Evolutionary conservation across 2,797 vertebrate species (phyloP).

Genomic region (Petrocephalus sullivani): DNA sequence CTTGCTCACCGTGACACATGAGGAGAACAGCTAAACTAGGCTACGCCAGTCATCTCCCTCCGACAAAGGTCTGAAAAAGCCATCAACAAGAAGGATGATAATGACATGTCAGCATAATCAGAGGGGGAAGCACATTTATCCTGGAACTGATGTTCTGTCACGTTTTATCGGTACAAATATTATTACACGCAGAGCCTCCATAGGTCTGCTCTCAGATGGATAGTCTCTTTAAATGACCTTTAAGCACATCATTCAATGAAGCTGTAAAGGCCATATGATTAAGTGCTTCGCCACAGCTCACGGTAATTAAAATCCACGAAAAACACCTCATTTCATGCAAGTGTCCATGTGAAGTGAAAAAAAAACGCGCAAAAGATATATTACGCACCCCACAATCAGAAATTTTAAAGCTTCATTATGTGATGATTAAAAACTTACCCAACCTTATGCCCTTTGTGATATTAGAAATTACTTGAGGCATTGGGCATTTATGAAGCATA

Average conservation of each 20-base stretch:
- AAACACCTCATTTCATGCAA: not conserved
- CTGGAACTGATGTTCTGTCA: constrained; percentile 40
- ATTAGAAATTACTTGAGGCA: not conserved
- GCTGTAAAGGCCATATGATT: constrained; percentile 25
- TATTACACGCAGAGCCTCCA: constrained; percentile 34
- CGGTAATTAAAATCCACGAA: constrained; percentile 3
- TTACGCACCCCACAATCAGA: not conserved
- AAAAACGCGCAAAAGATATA: not conserved
- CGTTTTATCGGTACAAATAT: constrained; percentile 37
- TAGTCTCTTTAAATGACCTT: constrained; percentile 36
- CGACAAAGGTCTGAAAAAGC: constrained; percentile 21
- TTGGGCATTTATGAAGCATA: not conserved
- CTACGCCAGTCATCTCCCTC: constrained; percentile 35
- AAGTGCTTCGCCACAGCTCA: constrained; percentile 11
- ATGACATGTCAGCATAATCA: constrained; percentile 40
- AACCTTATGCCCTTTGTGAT: not conserved
- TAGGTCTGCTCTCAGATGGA: constrained; percentile 40
- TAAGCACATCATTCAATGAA: constrained; percentile 31
- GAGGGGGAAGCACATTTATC: constrained; percentile 45
- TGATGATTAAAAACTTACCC: not conserved
- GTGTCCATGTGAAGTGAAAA: not conserved
- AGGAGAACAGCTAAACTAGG: not conserved
- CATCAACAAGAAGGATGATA: constrained; percentile 42
- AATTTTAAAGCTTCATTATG: not conserved
- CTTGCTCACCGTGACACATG: not conserved